Conservation (phyloP, 2,113 vertebrate genomes). For the Ciconia maguari region DNA sequence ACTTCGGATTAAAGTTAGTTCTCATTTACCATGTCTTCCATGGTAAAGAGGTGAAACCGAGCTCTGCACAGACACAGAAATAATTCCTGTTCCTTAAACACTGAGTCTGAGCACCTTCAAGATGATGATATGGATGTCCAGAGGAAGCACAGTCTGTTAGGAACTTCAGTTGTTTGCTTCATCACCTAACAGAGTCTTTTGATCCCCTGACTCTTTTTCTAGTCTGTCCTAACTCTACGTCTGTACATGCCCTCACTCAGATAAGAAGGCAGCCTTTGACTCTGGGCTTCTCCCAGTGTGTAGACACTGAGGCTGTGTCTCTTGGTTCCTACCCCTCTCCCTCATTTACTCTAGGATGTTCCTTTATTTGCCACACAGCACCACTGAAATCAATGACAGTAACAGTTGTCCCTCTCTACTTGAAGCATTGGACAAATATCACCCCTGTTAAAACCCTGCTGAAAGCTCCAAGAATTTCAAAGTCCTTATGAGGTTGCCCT, state of each 20-base stretch:
- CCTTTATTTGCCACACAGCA: background rate
- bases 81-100: background rate
- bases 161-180: background rate
- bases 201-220: background rate
- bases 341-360: background rate
- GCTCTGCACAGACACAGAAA: background rate
- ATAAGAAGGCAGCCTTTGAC: background rate
- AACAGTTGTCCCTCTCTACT: background rate
- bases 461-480: background rate
- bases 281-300: background rate
- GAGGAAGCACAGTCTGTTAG: background rate
- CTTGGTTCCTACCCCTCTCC: background rate
- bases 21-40: background rate
- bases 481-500: background rate
- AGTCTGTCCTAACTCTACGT: background rate
- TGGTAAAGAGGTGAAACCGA: background rate
- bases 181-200: background rate
- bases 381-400: background rate
- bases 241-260: rapidly evolving
- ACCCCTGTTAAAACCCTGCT: background rate
- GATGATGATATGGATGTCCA: background rate
- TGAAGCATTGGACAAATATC: background rate
- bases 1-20: background rate
- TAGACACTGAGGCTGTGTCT: background rate
- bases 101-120: background rate